Base-by-base conservation (phyloP, 2,113 vertebrate species). In the Oceanodroma tethys region DNA sequence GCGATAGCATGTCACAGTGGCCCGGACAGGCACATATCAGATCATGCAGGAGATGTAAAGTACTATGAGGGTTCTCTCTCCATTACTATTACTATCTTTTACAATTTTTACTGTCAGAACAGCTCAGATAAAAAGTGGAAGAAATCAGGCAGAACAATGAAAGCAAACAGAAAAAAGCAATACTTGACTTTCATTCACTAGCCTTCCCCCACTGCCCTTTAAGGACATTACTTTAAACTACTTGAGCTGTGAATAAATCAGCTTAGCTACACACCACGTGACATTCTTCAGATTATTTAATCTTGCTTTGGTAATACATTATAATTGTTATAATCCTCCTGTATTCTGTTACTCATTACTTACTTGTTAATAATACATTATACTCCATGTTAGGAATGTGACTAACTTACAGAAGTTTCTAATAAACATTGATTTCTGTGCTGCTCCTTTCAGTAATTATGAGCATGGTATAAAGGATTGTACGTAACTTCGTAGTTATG, bases 271-370 rank as follows among this genome's bases (percentile, higher is more conserved):
- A 50, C 43, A 89, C 18, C 9, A 45, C 23, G 19, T 11, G 40
- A 55, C 40, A 67, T 85, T 78, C 75, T 74, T 88, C 13, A 67
- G 59, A 84, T 26, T 78, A 56, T 80, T 95, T 94, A 91, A 72
- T 82, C 48, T 82, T 93, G 7, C 53, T 93, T 83, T 90, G 21
- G 30, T 70, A 91, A 48, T 12, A 34, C 0, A 0, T 48, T 86
- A 45, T 58, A 65, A 75, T 65, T 79, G 19, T 40, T 90, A 40
- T 52, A 91, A 82, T 53, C 56, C 90, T 93, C 53, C 48, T 80
- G 21, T 60, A 66, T 65, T 90, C 74, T 91, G 53, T 52, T 72
- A 66, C n/a, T 89, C n/a, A 48, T 95, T 90, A 71, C 45, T 92
- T 86, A 50, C 7, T 66, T 74, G 22, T 60, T 78, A 85, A 68